Base-by-base conservation (phyloP, 2,888 invertebrate species). In the Automeris io region DNA sequence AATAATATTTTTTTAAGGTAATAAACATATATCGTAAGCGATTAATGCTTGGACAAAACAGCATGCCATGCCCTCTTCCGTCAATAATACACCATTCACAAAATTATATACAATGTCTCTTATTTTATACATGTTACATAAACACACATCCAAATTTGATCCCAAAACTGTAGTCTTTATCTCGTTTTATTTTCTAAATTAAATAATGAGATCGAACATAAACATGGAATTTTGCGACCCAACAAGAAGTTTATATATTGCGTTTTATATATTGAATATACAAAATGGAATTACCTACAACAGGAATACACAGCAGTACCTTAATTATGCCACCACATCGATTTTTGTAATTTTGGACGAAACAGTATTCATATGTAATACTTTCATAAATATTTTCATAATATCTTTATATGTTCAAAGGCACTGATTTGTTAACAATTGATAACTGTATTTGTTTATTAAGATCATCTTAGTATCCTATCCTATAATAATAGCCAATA, bases 151-250 rank as follows among this genome's bases (percentile, higher is more conserved):
- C 77, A 80, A 82, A 82, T 83, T 85, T 85, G 82, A 78, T 83
- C 85, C 85, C 85, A 76, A 81, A 80, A 79, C 78, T 82, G 82
- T 81, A 85, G 85, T 83, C 83, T 85, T 85, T 82, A 82, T 75
- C 85, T 85, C 83, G 73, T 73, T 79, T 74, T 79, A 79, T 74
- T 83, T 82, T 82, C 82, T 83, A 82, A 80, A 81, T 85, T 82
- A 86, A 83, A 83, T 85, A 82, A 82, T 86, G 85, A 86, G 85
- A 86, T 86, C 85, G 79, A 79, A 82, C 78, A 71, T 78, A 80
- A 76, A 79, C 67, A 73, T 72, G 80, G 77, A 81, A 76, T 76
- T 74, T 76, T 65, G 70, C 61, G 64, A 61, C 63, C 64, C 65
- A 68, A 63, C 57, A 57, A 66, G 66, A 65, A 65, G 60, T 64